These are phyloP conservation scores for Anoplius nigerrimus DNA, from an alignment of 2,888 invertebrate genomes.

Conservation along the genomic window DNA sequence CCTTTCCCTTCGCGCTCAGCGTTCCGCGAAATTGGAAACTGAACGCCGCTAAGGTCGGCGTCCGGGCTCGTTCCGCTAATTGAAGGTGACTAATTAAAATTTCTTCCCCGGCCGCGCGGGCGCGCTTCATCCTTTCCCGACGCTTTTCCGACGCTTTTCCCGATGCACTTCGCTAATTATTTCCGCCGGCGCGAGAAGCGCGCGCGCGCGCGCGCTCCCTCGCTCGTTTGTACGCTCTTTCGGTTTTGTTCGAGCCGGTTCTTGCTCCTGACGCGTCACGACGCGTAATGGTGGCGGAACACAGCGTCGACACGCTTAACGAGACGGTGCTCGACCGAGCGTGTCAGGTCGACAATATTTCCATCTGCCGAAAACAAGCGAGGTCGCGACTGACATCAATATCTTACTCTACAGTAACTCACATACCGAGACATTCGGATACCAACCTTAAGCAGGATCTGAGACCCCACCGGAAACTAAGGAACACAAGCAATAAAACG, in stretches of 20 bases:
- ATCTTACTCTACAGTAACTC: no score
- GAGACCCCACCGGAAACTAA: no score
- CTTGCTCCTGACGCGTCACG: neutral
- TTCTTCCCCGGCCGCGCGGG: conserved; percentile 11
- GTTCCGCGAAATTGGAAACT: no score
- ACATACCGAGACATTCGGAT: no score
- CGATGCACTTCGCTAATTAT: conserved; percentile 52
- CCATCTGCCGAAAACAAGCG: no score
- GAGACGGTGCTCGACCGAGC: no score
- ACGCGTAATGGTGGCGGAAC: conserved; percentile 14
- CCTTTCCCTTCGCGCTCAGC: no score
- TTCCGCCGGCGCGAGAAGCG: conserved; percentile 32
- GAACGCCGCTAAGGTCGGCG: no score
- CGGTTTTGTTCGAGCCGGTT: neutral
- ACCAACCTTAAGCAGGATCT: no score
- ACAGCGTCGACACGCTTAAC: conserved; percentile 19
- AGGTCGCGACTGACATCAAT: no score
- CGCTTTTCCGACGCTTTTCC: conserved; percentile 35
- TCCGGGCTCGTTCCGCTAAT: conserved; percentile 28
- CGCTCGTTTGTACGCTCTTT: conserved; percentile 33
- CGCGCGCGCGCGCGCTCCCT: conserved; percentile 16
- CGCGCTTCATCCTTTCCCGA: conserved; percentile 23
- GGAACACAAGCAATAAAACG: no score
- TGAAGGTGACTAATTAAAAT: conserved; percentile 57
- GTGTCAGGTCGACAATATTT: no score